Evolutionary conservation across 2,888 invertebrate genomes (phyloP).

Genomic region (Dicyrtomina minuta): DNA sequence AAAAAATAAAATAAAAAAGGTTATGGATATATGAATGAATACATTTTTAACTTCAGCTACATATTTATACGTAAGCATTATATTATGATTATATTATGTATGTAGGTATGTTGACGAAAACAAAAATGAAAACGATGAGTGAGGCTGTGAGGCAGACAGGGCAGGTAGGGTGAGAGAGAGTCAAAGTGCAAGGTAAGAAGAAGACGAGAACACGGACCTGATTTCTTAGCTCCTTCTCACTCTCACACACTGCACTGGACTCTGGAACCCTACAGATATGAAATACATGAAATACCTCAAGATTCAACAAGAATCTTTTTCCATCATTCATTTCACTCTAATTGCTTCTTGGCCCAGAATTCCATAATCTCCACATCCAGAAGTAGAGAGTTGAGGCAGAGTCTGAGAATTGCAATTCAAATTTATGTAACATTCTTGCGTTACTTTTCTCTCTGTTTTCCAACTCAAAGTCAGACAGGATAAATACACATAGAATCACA

Average conservation of each 20-base stretch:
- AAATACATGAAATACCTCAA: background rate
- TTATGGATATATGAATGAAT: no score
- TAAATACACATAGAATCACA: no score
- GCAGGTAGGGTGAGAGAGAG: no score
- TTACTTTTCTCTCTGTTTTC: background rate
- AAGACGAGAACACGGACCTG: no score
- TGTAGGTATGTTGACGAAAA: no score
- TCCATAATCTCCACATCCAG: no score
- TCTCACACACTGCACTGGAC: background rate
- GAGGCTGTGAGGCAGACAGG: conserved; percentile 2
- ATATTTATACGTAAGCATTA: no score
- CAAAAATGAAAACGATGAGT: conserved; percentile 20
- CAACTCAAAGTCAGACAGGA: no score
- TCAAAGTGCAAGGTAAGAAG: conserved; percentile 27
- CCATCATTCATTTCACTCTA: conserved; percentile 19
- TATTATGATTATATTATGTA: no score
- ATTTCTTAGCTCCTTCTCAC: no score
- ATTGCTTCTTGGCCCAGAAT: conserved; percentile 1
- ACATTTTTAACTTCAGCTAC: no score
- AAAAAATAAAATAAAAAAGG: background rate
- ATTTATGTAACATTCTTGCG: background rate
- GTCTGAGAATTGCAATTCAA: conserved; percentile 7
- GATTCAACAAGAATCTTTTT: background rate
- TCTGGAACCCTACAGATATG: conserved; percentile 13
- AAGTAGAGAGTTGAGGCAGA: background rate